Conservation (phyloP, 2,888 invertebrate species). For the Augiades crinisus region DNA sequence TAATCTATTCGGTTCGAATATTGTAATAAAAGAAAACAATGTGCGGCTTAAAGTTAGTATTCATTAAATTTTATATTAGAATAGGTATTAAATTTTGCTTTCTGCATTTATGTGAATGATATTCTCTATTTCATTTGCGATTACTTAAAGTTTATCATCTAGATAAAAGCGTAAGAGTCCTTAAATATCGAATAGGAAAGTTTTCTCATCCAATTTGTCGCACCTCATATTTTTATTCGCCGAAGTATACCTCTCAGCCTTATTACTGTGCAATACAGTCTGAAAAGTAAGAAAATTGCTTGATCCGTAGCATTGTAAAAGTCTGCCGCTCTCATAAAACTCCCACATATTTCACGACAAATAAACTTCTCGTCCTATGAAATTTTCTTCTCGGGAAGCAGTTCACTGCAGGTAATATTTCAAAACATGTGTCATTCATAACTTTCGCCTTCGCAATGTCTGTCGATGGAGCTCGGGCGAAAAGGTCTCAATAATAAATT, state of each 20-base stretch:
- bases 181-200: slow-evolving; percentile 50
- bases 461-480: slow-evolving; percentile 77
- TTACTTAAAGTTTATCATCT: slow-evolving; percentile 1
- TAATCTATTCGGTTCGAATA: neutral
- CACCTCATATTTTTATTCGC: slow-evolving; percentile 70
- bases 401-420: slow-evolving; percentile 80
- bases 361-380: slow-evolving; percentile 79
- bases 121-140: neutral
- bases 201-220: slow-evolving; percentile 74
- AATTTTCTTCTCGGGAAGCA: slow-evolving; percentile 71
- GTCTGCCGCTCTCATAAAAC: slow-evolving; percentile 72
- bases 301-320: slow-evolving; percentile 75
- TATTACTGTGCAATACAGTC: slow-evolving; percentile 55
- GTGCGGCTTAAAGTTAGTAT: too few species aligned
- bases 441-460: slow-evolving; percentile 81
- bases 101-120: slow-evolving; percentile 11
- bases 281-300: slow-evolving; percentile 67
- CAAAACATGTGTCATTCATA: slow-evolving; percentile 82
- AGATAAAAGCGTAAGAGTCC: slow-evolving; percentile 13
- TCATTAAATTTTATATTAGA: too few species aligned
- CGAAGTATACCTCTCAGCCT: slow-evolving; percentile 57
- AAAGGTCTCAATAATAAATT: slow-evolving; percentile 81
- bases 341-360: slow-evolving; percentile 80
- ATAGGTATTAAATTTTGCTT: too few species aligned
- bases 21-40: neutral